phyloP scores from a whole-genome alignment of 2,797 vertebrate genomes.

The Urocyon cinereoargenteus region DNA sequence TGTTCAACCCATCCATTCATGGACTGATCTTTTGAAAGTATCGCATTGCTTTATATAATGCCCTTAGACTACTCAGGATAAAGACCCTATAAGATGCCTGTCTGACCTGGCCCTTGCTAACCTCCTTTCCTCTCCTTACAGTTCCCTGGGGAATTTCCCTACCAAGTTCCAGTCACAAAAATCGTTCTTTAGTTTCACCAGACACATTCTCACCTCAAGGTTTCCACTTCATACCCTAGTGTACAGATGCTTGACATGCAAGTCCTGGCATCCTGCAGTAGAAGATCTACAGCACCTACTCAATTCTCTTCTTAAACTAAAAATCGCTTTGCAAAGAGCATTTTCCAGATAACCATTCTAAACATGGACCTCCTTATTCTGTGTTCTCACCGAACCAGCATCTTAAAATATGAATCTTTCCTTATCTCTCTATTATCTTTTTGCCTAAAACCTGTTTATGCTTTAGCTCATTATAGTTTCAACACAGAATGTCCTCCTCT shows the following conservation, averaged over 20 bases:
- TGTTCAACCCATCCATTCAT: not conserved
- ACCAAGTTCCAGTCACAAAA: too few species aligned
- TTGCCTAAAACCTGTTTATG: not conserved
- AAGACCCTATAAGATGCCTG: fast-evolving
- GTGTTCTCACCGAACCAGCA: not conserved
- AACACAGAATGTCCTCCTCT: not conserved
- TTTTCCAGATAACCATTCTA: not conserved
- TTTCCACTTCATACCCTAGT: not conserved
- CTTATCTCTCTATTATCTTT: not conserved
- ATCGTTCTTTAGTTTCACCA: not conserved
- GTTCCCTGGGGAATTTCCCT: not conserved
- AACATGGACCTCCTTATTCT: not conserved
- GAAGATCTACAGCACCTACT: not conserved
- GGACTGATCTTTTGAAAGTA: not conserved
- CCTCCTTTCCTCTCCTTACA: not conserved
- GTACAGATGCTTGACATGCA: not conserved
- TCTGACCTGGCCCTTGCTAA: too few species aligned
- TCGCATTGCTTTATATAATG: too few species aligned
- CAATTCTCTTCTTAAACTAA: not conserved
- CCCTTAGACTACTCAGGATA: not conserved
- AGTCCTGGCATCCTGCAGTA: not conserved
- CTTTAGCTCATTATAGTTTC: not conserved
- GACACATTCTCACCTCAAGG: not conserved
- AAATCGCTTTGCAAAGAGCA: not conserved
- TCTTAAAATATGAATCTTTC: not conserved